phyloP scores from a whole-genome alignment of 2,113 vertebrate genomes.

The Halichoeres trimaculatus region DNA sequence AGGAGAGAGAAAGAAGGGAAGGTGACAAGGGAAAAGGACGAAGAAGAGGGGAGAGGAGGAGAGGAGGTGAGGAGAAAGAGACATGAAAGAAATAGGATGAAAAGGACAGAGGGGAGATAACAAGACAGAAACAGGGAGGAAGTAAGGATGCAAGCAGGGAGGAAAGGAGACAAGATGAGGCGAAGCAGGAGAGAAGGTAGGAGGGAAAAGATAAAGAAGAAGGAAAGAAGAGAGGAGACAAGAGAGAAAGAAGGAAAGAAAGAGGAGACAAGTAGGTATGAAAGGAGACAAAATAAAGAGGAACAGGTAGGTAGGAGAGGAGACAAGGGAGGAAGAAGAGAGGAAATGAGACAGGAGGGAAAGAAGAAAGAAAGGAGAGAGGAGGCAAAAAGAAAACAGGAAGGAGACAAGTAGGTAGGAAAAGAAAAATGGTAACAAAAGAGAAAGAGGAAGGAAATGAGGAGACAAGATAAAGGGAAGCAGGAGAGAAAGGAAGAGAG shows the following conservation, averaged over 20 bases:
- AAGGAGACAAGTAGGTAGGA: not conserved
- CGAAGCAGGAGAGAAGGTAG: too few relatives aligned
- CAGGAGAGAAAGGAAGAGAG: slow-evolving; percentile 69
- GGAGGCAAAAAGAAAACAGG: not conserved
- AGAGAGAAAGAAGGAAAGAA: not conserved
- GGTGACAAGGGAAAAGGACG: too few relatives aligned
- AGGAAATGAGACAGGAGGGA: too few relatives aligned
- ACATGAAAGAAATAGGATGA: slow-evolving; percentile 44
- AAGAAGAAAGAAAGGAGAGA: not conserved
- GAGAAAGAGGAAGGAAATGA: not conserved
- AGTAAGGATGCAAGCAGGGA: not conserved
- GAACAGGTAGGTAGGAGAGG: not conserved
- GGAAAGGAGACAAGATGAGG: not conserved
- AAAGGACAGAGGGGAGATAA: slow-evolving; percentile 63
- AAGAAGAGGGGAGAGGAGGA: not conserved
- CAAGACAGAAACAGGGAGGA: too few relatives aligned
- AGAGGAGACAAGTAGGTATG: too few relatives aligned
- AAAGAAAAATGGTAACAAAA: not conserved
- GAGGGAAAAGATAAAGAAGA: too few relatives aligned
- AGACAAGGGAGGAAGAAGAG: not conserved
- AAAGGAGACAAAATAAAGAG: not conserved
- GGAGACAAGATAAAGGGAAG: slow-evolving; percentile 13
- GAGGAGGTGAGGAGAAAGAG: too few relatives aligned
- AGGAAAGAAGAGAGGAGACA: too few relatives aligned
- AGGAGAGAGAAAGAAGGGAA: too few relatives aligned